These are phyloP conservation scores for Drosophila pachea DNA, from an alignment of 1,140 invertebrate species.

Conservation along the genomic window DNA sequence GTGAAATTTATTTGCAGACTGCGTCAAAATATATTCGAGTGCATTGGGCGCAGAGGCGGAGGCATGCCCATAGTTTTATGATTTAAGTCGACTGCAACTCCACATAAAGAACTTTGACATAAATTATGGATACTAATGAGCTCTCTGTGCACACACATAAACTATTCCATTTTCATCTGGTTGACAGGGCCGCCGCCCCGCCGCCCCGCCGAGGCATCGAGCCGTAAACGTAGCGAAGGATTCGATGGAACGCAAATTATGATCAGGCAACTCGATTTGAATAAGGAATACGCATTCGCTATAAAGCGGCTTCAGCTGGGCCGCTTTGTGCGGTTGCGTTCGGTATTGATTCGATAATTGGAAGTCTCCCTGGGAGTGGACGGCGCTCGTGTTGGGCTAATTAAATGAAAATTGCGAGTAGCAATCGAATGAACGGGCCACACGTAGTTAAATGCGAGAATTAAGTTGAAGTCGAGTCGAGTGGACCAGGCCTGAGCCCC, in stretches of 20 bases:
- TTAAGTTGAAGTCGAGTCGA: conserved; percentile 40
- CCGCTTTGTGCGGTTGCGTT: conserved; percentile 15
- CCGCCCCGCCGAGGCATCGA: not conserved
- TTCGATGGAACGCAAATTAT: too few species aligned
- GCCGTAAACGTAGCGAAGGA: too few species aligned
- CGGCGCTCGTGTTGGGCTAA: conserved; percentile 37
- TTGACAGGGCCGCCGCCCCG: conserved; percentile 7
- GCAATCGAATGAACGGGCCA: conserved; percentile 22
- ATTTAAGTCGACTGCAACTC: conserved; percentile 57
- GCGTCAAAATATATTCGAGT: conserved; percentile 27
- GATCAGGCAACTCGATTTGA: too few species aligned
- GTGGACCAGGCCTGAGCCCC: conserved; percentile 13
- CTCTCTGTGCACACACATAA: conserved; percentile 58
- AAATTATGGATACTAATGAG: conserved; percentile 77
- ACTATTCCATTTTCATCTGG: conserved; percentile 50
- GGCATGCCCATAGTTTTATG: conserved; percentile 52
- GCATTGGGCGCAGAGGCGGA: conserved; percentile 7
- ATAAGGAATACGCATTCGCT: too few species aligned
- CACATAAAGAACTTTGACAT: conserved; percentile 74
- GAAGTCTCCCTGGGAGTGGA: conserved; percentile 16
- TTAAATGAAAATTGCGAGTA: conserved; percentile 40
- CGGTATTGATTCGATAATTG: not conserved
- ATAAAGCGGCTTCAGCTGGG: too few species aligned
- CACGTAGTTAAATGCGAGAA: conserved; percentile 42
- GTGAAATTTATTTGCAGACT: conserved; percentile 73